A percentile compares a stretch with the other conserved stretches of the same genome.
phyloP scores from a whole-genome alignment of 2,888 invertebrate species.

The Rhynchonema sp. region DNA sequence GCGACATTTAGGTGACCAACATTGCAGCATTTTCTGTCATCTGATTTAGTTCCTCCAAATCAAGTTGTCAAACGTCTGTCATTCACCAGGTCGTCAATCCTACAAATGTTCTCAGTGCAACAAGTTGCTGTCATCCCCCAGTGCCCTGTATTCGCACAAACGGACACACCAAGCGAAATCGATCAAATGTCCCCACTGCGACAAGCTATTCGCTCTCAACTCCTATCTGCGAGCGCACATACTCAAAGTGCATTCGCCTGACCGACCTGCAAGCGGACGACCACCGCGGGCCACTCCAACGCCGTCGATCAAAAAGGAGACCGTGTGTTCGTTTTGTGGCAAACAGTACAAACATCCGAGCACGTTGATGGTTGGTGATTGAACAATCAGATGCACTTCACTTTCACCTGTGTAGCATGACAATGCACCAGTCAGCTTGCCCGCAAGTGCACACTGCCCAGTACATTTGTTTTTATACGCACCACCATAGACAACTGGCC shows the following conservation, averaged over 20 bases:
- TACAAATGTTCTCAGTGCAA: conserved; percentile 26
- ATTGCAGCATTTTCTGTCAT: too few relatives aligned
- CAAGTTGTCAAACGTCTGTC: background rate
- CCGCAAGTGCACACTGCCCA: too few relatives aligned
- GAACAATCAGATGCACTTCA: too few relatives aligned
- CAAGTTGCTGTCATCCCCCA: conserved; percentile 24
- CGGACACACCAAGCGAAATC: conserved; percentile 27
- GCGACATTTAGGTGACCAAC: background rate
- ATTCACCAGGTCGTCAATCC: conserved; percentile 16
- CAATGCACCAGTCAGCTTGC: too few relatives aligned
- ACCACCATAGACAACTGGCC: too few relatives aligned
- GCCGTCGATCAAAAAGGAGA: background rate
- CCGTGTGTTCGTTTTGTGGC: background rate
- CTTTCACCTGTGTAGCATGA: too few relatives aligned
- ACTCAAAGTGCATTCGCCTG: conserved; percentile 19
- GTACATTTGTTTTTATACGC: too few relatives aligned
- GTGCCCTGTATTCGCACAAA: conserved; percentile 27
- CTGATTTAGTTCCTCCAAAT: too few relatives aligned
- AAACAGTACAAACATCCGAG: background rate
- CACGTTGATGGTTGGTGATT: background rate
- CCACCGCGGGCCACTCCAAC: too few relatives aligned
- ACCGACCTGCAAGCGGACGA: too few relatives aligned
- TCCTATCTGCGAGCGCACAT: conserved; percentile 27
- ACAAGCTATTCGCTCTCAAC: conserved; percentile 25
- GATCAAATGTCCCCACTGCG: conserved; percentile 21